Conservation (phyloP, 2,113 vertebrate species). For the Theristicus caerulescens region DNA sequence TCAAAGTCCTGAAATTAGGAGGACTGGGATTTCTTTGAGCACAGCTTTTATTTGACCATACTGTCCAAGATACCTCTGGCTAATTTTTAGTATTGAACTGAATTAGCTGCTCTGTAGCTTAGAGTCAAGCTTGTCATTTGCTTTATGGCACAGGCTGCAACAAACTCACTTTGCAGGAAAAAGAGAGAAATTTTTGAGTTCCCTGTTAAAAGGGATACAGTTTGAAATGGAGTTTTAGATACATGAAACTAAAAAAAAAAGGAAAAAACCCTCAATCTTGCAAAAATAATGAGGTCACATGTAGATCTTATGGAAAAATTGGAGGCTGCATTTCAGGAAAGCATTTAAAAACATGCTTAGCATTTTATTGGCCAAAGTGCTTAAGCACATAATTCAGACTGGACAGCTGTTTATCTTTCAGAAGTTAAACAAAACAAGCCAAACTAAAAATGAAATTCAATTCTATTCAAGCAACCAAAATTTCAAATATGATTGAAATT, state of each 20-base stretch:
- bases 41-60: neutral
- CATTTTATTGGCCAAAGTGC: neutral
- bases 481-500: neutral
- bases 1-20: slow-evolving; percentile 15
- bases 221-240: neutral
- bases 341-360: neutral
- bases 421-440: neutral
- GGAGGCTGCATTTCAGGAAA: neutral
- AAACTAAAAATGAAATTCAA: neutral
- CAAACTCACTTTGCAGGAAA: neutral
- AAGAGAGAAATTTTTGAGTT: neutral
- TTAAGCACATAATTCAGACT: neutral
- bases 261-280: neutral
- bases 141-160: neutral
- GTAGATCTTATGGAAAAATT: neutral
- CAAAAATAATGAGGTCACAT: neutral
- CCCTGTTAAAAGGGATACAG: neutral
- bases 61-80: neutral
- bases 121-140: neutral
- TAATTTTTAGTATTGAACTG: neutral
- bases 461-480: neutral
- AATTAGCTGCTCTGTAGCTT: neutral
- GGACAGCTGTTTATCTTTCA: neutral
- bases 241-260: neutral
- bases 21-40: slow-evolving; percentile 13